A percentile compares a stretch with the other conserved stretches of the same genome.
Evolutionary conservation across 2,797 vertebrate species (phyloP).

Genomic region (Sciaenops ocellatus): DNA sequence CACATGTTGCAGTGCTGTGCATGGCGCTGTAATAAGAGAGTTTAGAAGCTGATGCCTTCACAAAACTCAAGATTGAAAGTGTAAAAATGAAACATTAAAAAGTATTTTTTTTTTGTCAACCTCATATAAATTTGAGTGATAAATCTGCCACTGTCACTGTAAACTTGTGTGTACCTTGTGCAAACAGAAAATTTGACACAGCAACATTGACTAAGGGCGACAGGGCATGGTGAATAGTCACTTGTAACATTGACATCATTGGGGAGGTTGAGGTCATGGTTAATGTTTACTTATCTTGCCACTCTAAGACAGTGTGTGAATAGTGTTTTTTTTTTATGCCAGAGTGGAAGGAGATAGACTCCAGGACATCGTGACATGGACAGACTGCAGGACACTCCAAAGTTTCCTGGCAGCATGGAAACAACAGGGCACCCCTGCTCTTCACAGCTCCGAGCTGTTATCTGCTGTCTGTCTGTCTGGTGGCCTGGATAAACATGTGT

Average conservation of each 20-base stretch:
- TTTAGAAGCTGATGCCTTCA: constrained; percentile 4
- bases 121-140: background rate
- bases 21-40: background rate
- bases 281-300: constrained; percentile 50
- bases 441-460: constrained; percentile 46
- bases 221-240: background rate
- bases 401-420: constrained; percentile 64
- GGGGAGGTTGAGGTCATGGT: constrained; percentile 52
- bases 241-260: constrained; percentile 30
- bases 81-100: background rate
- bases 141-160: background rate
- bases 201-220: constrained; percentile 14
- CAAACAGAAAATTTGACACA: constrained; percentile 6
- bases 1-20: constrained; percentile 2
- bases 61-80: background rate
- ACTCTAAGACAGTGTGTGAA: constrained; percentile 23
- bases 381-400: constrained; percentile 49
- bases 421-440: constrained; percentile 59
- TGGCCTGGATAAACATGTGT: constrained; percentile 57
- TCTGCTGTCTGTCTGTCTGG: constrained; percentile 54
- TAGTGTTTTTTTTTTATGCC: constrained; percentile 53
- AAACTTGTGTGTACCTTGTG: background rate
- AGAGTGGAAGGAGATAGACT: constrained; percentile 55
- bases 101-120: background rate
- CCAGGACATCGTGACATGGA: constrained; percentile 45